A percentile compares a stretch with the other conserved stretches of the same genome.
Evolutionary conservation across 2,797 vertebrate genomes (phyloP).

Genomic region (Rousettus madagascariensis): DNA sequence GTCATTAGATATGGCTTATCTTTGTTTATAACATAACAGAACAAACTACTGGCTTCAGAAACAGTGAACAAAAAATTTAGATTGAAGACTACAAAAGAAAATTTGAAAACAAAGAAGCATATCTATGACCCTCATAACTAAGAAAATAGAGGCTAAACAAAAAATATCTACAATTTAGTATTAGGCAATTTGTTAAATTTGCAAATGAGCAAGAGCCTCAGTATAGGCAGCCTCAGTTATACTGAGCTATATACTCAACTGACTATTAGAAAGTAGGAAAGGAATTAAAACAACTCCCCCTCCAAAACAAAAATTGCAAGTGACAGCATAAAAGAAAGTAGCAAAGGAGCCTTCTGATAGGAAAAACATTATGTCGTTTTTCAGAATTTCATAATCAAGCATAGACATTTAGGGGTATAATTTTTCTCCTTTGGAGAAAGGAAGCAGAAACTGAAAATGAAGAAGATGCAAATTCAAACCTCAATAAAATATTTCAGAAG

Average conservation of each 20-base stretch:
- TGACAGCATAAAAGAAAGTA: neutral
- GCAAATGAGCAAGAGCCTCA: neutral
- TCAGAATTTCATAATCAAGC: neutral
- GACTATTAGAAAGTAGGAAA: neutral
- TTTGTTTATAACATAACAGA: neutral
- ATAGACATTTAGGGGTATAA: neutral
- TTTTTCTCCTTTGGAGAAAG: constrained; percentile 29
- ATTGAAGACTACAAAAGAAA: constrained; percentile 2
- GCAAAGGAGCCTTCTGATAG: neutral
- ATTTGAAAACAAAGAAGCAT: neutral
- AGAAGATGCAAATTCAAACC: neutral
- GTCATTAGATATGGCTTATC: neutral
- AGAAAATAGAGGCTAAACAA: neutral
- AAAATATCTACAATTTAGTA: neutral
- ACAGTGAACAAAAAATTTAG: neutral
- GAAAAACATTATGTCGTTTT: neutral
- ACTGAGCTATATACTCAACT: neutral
- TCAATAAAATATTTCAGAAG: constrained; percentile 30
- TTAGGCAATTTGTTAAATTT: neutral
- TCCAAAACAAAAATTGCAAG: neutral
- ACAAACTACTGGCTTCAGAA: neutral
- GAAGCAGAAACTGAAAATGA: neutral
- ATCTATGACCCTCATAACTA: neutral
- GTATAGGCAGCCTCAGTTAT: neutral
- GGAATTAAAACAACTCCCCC: neutral